Evolutionary conservation across 2,797 vertebrate species (phyloP).

Genomic region (Gorsachius magnificus): DNA sequence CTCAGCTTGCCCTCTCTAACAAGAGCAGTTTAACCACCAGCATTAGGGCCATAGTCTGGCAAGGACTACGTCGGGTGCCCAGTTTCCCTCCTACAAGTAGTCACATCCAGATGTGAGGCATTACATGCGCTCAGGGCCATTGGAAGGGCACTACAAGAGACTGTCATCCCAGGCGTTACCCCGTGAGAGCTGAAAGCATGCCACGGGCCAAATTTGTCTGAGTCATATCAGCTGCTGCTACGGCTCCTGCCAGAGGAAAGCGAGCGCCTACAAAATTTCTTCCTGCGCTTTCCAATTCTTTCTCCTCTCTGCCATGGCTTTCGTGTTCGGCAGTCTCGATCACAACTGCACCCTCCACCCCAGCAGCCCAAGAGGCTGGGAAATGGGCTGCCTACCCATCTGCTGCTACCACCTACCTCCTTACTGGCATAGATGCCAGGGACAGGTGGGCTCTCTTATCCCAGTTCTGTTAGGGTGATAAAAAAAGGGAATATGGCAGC

Average conservation of each 20-base stretch:
- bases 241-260: neutral
- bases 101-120: neutral
- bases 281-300: neutral
- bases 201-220: neutral
- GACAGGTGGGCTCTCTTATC: neutral
- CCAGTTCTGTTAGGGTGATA: neutral
- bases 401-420: neutral
- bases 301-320: neutral
- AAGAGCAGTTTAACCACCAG: neutral
- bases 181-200: neutral
- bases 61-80: neutral
- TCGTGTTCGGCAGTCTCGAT: neutral
- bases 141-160: neutral
- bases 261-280: neutral
- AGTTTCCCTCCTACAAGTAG: neutral
- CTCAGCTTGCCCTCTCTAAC: neutral
- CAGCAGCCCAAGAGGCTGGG: neutral
- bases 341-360: neutral
- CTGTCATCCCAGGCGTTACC: neutral
- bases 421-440: neutral
- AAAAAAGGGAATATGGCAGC: neutral
- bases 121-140: neutral
- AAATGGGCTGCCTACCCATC: neutral
- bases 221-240: neutral
- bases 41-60: neutral